These are phyloP conservation scores for Ormyrus thymus DNA, from an alignment of 2,888 invertebrate genomes.

Conservation along the genomic window DNA sequence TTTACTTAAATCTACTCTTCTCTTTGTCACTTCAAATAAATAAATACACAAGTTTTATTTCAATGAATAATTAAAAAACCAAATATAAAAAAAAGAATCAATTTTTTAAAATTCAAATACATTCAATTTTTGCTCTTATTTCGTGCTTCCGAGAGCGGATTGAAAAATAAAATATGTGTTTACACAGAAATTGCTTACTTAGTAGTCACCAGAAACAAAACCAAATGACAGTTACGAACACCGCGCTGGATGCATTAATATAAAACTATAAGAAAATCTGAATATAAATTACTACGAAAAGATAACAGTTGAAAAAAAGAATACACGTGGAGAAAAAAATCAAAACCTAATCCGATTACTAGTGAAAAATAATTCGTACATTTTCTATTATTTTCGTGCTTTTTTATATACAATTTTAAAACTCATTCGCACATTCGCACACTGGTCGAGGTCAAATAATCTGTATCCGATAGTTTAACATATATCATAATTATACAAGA, in stretches of 20 bases:
- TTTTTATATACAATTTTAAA: slow-evolving; percentile 52
- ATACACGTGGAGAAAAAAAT: slow-evolving; percentile 31
- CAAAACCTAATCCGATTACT: slow-evolving; percentile 36
- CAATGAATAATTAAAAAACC: slow-evolving; percentile 18
- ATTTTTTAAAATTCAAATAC: not conserved
- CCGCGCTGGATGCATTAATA: slow-evolving; percentile 30
- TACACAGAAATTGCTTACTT: slow-evolving; percentile 21
- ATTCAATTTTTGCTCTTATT: not conserved
- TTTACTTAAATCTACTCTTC: slow-evolving; percentile 38
- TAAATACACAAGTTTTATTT: slow-evolving; percentile 34
- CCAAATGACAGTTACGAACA: slow-evolving; percentile 28
- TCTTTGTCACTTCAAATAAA: slow-evolving; percentile 48
- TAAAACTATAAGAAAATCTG: slow-evolving; percentile 53
- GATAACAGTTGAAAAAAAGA: slow-evolving; percentile 40
- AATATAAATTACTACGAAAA: slow-evolving; percentile 63
- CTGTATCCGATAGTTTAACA: slow-evolving; percentile 41
- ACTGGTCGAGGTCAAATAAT: slow-evolving; percentile 46
- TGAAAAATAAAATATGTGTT: slow-evolving; percentile 21
- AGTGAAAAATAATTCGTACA: slow-evolving; percentile 36
- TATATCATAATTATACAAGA: slow-evolving; percentile 15
- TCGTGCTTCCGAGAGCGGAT: slow-evolving; percentile 3
- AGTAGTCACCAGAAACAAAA: slow-evolving; percentile 17
- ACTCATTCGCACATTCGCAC: slow-evolving; percentile 47
- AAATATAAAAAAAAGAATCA: slow-evolving; percentile 1
- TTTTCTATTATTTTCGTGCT: slow-evolving; percentile 29